A percentile compares a stretch with the other conserved stretches of the same genome.
Conservation (phyloP, 2,888 invertebrate species). For the Leucophenga montana region DNA sequence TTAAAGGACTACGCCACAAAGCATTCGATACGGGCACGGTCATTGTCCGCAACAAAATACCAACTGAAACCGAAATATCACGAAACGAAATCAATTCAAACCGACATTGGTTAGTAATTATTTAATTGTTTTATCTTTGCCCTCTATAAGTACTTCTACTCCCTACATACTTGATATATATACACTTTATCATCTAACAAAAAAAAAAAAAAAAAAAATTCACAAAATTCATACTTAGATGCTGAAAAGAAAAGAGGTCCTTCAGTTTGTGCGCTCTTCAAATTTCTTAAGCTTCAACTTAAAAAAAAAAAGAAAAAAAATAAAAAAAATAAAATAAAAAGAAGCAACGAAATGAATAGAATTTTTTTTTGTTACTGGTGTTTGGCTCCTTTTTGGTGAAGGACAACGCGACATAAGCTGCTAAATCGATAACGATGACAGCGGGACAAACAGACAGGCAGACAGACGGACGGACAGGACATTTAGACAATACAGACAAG, state of each 20-base stretch:
- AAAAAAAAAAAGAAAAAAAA: not conserved
- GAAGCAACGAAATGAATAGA: too few species aligned
- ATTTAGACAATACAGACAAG: too few species aligned
- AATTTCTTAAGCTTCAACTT: conserved; percentile 5
- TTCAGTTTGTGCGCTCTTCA: too few species aligned
- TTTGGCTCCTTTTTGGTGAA: not conserved
- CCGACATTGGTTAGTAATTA: conserved; percentile 16
- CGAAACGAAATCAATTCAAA: not conserved
- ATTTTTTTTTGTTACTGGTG: conserved; percentile 1
- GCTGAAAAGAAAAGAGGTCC: not conserved
- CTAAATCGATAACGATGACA: conserved; percentile 56
- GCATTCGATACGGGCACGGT: too few species aligned
- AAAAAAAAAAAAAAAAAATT: not conserved
- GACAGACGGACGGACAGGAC: not conserved
- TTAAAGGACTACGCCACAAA: not conserved
- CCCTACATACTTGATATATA: too few species aligned
- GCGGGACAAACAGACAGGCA: conserved; percentile 29
- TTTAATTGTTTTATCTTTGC: conserved; percentile 6
- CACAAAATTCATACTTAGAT: not conserved
- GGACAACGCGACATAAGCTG: conserved; percentile 49
- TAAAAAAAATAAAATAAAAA: too few species aligned
- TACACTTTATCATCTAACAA: not conserved
- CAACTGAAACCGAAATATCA: not conserved
- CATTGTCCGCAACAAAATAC: too few species aligned
- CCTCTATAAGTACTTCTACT: too few species aligned